A percentile compares a stretch with the other conserved stretches of the same genome.
These are phyloP conservation scores for Strix uralensis DNA, from an alignment of 2,113 vertebrate genomes.

Conservation along the genomic window DNA sequence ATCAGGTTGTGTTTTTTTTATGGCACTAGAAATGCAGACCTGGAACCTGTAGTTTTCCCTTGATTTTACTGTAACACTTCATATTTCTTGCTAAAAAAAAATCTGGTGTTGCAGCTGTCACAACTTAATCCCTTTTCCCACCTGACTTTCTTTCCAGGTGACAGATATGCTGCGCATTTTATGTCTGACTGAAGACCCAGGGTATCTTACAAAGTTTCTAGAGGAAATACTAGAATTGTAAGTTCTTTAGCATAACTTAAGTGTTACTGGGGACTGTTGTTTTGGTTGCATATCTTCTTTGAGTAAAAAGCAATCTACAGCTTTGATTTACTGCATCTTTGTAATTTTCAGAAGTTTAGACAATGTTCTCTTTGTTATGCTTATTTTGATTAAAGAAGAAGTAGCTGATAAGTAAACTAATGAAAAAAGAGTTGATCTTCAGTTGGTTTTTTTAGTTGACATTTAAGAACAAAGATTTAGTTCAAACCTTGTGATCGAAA, in stretches of 20 bases:
- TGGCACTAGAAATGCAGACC: neutral
- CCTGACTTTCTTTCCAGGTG: slow-evolving; percentile 69
- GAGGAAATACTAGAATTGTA: slow-evolving; percentile 85
- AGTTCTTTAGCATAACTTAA: slow-evolving; percentile 49
- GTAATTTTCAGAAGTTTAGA: neutral
- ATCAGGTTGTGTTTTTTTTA: neutral
- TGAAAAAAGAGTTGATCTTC: neutral
- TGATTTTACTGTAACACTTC: neutral
- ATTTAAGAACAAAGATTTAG: neutral
- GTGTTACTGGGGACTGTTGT: neutral
- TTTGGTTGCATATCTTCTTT: neutral
- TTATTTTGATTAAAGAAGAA: neutral
- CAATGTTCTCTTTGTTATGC: accelerated
- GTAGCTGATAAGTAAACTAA: neutral
- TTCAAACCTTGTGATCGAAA: neutral
- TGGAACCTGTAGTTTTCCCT: neutral
- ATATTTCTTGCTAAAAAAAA: neutral
- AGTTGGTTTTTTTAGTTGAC: neutral
- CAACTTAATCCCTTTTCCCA: neutral
- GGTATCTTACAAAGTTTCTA: slow-evolving; percentile 84
- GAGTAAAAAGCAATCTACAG: neutral
- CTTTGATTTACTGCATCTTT: neutral
- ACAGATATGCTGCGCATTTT: slow-evolving; percentile 88
- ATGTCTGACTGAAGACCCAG: slow-evolving; percentile 86
- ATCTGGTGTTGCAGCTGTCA: neutral